These are phyloP conservation scores for Chaetodon auriga DNA, from an alignment of 2,113 vertebrate genomes.

Conservation along the genomic window DNA sequence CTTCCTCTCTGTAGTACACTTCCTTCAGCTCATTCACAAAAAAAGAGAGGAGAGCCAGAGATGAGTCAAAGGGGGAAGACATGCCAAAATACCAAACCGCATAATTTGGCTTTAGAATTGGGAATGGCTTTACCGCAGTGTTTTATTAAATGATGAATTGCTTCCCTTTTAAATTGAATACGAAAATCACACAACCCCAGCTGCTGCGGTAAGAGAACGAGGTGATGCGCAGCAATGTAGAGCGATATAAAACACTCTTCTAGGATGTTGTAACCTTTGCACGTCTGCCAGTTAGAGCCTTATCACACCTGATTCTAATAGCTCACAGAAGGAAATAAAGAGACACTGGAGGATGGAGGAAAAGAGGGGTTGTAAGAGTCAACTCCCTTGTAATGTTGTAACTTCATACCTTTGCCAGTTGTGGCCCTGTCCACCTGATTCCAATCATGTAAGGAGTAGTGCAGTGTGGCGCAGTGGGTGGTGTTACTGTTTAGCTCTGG, in stretches of 20 bases:
- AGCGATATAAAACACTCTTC: neutral
- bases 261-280: slow-evolving; percentile 16
- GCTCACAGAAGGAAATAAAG: slow-evolving; percentile 17
- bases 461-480: slow-evolving; percentile 33
- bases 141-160: slow-evolving; percentile 20
- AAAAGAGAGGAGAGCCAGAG: neutral
- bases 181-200: slow-evolving; percentile 5
- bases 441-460: slow-evolving; percentile 44
- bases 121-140: neutral
- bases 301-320: slow-evolving; percentile 45
- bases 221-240: neutral
- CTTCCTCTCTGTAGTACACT: neutral
- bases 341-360: neutral
- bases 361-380: neutral
- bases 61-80: slow-evolving; percentile 28
- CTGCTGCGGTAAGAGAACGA: slow-evolving; percentile 4
- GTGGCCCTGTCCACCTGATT: slow-evolving; percentile 51
- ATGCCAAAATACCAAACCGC: slow-evolving; percentile 32
- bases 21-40: slow-evolving; percentile 39
- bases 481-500: slow-evolving; percentile 50
- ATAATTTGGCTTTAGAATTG: neutral
- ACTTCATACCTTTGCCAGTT: slow-evolving; percentile 27
- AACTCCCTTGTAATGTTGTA: slow-evolving; percentile 30
- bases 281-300: neutral
- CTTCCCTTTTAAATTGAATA: neutral